Conservation (phyloP, 2,888 invertebrate species). For the Xanthorhoe designata region DNA sequence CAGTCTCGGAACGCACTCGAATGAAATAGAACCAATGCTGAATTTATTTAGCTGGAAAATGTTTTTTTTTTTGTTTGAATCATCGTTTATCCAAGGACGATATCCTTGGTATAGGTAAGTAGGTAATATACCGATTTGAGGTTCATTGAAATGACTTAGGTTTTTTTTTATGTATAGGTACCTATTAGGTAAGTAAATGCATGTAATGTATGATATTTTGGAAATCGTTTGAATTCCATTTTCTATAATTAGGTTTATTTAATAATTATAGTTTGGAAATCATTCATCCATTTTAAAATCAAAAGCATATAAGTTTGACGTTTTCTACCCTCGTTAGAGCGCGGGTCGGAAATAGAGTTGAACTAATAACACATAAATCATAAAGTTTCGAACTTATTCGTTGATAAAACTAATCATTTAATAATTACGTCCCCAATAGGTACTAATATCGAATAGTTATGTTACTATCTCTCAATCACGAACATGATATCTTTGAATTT, state of each 20-base stretch:
- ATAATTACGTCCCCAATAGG: slow-evolving; percentile 71
- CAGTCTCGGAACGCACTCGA: slow-evolving; percentile 32
- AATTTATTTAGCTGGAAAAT: neutral
- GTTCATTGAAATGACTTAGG: too few relatives aligned
- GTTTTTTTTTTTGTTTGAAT: neutral
- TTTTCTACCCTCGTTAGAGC: slow-evolving; percentile 45
- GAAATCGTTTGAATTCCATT: too few relatives aligned
- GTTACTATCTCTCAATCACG: neutral
- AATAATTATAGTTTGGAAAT: slow-evolving; percentile 13
- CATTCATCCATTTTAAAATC: slow-evolving; percentile 32
- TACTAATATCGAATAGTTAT: neutral
- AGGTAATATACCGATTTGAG: too few relatives aligned
- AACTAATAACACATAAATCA: slow-evolving; percentile 79
- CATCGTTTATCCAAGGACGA: too few relatives aligned
- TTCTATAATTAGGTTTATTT: neutral
- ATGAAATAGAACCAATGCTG: slow-evolving; percentile 13
- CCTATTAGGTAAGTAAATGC: too few relatives aligned
- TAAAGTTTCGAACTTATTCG: slow-evolving; percentile 72
- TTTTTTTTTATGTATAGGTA: too few relatives aligned
- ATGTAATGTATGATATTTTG: too few relatives aligned
- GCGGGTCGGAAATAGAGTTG: slow-evolving; percentile 41
- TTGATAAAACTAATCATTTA: slow-evolving; percentile 76
- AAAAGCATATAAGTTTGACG: slow-evolving; percentile 43
- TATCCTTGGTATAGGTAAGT: too few relatives aligned
- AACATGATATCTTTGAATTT: neutral